Conservation (phyloP, 2,888 invertebrate species). For the Apoda limacodes region DNA sequence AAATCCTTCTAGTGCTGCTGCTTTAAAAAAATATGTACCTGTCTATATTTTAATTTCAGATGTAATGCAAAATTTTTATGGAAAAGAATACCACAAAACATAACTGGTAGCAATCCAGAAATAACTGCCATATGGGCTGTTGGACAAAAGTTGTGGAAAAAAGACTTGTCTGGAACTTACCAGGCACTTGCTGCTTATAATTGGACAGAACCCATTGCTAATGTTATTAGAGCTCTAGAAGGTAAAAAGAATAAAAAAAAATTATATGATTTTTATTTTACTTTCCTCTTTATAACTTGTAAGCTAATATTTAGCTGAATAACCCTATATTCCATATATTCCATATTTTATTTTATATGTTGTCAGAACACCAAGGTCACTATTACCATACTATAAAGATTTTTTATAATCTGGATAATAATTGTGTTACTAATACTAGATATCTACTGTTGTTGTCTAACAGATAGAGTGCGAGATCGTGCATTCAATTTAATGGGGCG, state of each 20-base stretch:
- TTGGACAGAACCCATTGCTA: conserved; percentile 85
- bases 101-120: conserved; percentile 80
- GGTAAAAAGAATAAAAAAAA: conserved; percentile 73
- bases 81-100: conserved; percentile 86
- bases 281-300: neutral
- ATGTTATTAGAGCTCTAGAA: conserved; percentile 84
- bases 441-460: conserved; percentile 29
- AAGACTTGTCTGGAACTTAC: conserved; percentile 86
- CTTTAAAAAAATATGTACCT: conserved; percentile 2
- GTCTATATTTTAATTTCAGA: conserved; percentile 52
- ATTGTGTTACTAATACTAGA: neutral
- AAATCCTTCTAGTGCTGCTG: too few relatives aligned
- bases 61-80: conserved; percentile 93
- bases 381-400: too few relatives aligned
- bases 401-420: neutral
- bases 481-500: conserved; percentile 83
- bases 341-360: too few relatives aligned
- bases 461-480: conserved; percentile 82
- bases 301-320: neutral
- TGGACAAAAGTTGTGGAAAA: conserved; percentile 86
- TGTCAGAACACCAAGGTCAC: too few relatives aligned
- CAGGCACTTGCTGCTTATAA: conserved; percentile 76
- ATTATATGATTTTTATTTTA: too few relatives aligned
- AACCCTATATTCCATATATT: too few relatives aligned
- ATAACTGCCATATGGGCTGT: conserved; percentile 83